Evolutionary conservation across 2,888 invertebrate species (phyloP), one percentile per base, ranked within the genome.

Genomic region (Corythucha ciliata): DNA sequence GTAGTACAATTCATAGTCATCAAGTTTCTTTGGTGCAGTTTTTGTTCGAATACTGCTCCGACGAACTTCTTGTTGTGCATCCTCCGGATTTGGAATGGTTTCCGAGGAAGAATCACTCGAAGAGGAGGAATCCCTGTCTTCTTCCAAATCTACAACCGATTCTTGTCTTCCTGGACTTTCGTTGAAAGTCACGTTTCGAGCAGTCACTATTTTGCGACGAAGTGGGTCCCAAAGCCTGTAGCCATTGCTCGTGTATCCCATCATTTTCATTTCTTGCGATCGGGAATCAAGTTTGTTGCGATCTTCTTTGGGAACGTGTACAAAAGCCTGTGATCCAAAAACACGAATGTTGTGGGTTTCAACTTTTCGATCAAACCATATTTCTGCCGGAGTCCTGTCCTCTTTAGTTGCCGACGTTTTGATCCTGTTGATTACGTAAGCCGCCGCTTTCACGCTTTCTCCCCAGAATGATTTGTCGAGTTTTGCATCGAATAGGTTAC

Each of bases 101-200:
- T 29, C n/a, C 29, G 8, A 8, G n/a, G 29, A 29, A 10, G 8
- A n/a, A 8, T 29, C 29, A 29, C n/a, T n/a, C n/a, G 29, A n/a
- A 10, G 29, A 29, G n/a, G 8, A 10, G 29, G n/a, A 29, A n/a
- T 29, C 29, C n/a, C n/a, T n/a, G 8, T 29, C 29, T 29, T 8
- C 29, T 10, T 29, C 8, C 8, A n/a, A 10, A 10, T 29, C 29
- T 29, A 10, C 29, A 8, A 10, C 29, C 29, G 8, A n/a, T n/a
- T n/a, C 29, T 10, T 29, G 8, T 10, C 29, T 29, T 29, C 10
- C 8, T 29, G 8, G 8, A 29, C 10, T 10, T 29, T 29, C 29
- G n/a, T 29, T 24, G 20, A 51, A 51, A 12, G 37, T 44, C 5
- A 45, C 45, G 5, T 27, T 41, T 14, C 51, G 12, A 6, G 51